Evolutionary conservation across 2,113 vertebrate genomes (phyloP).

Genomic region (Gymnogyps californianus): DNA sequence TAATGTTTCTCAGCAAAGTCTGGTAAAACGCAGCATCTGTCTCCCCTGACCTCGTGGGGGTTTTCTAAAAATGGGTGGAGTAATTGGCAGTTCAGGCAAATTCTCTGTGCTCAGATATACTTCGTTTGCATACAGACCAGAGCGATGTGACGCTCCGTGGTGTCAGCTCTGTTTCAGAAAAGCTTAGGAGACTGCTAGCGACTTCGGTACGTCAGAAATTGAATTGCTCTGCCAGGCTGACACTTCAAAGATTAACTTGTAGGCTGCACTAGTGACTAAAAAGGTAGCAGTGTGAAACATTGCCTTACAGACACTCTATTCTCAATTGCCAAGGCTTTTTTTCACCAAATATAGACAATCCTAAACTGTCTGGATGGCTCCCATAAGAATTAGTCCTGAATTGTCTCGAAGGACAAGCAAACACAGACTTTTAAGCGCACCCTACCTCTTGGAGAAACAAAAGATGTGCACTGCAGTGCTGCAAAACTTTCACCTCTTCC

Average conservation of each 20-base stretch:
- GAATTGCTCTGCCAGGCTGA: not conserved
- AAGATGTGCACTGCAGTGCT: not conserved
- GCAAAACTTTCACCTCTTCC: not conserved
- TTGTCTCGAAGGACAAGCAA: not conserved
- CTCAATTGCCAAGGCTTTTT: not conserved
- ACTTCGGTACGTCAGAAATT: not conserved
- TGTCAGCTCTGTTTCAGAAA: not conserved
- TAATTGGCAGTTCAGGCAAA: not conserved
- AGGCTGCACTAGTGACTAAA: not conserved
- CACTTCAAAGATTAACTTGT: not conserved
- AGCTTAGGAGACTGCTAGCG: not conserved
- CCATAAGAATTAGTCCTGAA: not conserved
- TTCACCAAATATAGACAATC: not conserved
- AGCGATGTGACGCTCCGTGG: accelerated
- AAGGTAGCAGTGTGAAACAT: not conserved
- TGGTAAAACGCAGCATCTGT: accelerated
- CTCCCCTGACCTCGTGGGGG: accelerated
- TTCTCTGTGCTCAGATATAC: not conserved
- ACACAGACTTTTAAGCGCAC: not conserved
- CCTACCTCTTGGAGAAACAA: not conserved
- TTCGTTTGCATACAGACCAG: no score
- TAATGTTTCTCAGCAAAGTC: not conserved
- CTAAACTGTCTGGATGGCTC: not conserved
- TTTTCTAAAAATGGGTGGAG: not conserved
- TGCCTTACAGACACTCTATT: not conserved